Conservation (phyloP, 2,888 invertebrate species). For the Napeogenes sylphis region DNA sequence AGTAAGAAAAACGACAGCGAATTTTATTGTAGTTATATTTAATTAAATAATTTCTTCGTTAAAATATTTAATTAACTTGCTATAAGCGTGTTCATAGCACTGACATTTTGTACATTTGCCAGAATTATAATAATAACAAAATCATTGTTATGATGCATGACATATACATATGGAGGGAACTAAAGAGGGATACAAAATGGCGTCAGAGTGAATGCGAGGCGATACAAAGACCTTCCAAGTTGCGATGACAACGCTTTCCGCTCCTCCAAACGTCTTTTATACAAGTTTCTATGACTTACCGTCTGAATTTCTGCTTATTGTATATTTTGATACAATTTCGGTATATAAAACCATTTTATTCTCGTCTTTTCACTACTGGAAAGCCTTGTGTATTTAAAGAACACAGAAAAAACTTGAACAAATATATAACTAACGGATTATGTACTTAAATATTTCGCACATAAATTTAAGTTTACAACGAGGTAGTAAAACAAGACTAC, state of each 20-base stretch:
- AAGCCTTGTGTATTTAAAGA: no score
- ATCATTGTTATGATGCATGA: neutral
- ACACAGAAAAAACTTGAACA: no score
- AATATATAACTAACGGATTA: neutral
- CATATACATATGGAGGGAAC: conserved; percentile 1
- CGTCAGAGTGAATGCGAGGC: conserved; percentile 12
- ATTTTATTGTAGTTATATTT: no score
- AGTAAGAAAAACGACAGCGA: no score
- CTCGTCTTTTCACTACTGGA: neutral
- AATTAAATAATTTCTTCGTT: no score
- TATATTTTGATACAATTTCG: neutral
- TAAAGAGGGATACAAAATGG: conserved; percentile 15
- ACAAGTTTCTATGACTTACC: conserved; percentile 24
- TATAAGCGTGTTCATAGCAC: no score
- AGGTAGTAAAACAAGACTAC: neutral
- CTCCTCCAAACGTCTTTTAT: conserved; percentile 30
- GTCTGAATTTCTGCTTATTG: no score
- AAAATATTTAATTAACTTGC: no score
- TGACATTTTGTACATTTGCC: neutral
- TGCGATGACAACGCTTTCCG: conserved; percentile 29
- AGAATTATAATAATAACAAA: neutral
- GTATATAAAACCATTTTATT: conserved; percentile 10
- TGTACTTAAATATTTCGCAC: neutral
- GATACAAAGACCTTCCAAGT: conserved; percentile 29
- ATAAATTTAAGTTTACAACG: conserved; percentile 1